Evolutionary conservation across 2,888 invertebrate genomes (phyloP).

Genomic region (Meghimatium bilineatum): DNA sequence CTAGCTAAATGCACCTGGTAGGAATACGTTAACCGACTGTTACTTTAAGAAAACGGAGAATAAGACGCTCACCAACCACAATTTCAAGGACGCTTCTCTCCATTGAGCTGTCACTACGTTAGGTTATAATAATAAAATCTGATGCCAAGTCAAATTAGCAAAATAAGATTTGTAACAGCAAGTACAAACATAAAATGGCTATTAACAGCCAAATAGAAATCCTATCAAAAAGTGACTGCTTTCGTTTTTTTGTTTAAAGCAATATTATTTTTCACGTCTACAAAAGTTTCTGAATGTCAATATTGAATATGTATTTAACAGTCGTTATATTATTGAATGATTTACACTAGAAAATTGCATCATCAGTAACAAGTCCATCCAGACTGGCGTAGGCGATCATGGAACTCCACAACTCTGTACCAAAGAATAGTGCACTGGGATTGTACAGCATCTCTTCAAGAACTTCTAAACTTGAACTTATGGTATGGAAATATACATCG

Average conservation of each 20-base stretch:
- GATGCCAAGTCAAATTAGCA: neutral
- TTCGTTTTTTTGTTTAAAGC: neutral
- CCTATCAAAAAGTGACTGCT: neutral
- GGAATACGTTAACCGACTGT: neutral
- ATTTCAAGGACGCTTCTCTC: neutral
- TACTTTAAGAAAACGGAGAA: neutral
- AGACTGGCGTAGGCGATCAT: no score
- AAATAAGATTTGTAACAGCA: neutral
- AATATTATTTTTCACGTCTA: neutral
- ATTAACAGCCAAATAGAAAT: neutral
- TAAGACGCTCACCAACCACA: neutral
- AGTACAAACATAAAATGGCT: neutral
- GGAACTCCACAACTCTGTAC: no score
- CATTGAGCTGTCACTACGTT: neutral
- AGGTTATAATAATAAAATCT: constrained; percentile 8
- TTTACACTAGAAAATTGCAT: no score
- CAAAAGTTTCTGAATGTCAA: no score
- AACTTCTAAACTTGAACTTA: no score
- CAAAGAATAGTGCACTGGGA: no score
- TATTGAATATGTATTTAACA: no score
- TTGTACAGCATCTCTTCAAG: no score
- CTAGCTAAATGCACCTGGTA: neutral
- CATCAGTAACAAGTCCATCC: no score
- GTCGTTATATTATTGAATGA: no score
- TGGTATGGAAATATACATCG: no score